These are phyloP conservation scores for Allolobophora icterica DNA, from an alignment of 2,888 invertebrate species.

Conservation along the genomic window DNA sequence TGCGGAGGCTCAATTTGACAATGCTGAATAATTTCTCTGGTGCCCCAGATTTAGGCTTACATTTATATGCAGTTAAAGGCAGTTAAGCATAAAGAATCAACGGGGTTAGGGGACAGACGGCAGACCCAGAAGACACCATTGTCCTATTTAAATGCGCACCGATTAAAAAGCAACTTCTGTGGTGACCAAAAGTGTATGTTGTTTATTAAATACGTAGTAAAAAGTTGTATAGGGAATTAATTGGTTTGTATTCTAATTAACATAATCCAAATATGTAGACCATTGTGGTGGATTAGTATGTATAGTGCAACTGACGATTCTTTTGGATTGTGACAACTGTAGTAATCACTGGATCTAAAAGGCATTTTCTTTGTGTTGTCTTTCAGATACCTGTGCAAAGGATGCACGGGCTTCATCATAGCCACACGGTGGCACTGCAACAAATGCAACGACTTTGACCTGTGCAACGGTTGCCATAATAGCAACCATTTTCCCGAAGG, in stretches of 20 bases:
- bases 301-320: not conserved
- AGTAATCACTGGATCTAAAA: not conserved
- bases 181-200: too few species aligned
- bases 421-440: slow-evolving; percentile 22
- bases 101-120: too few species aligned
- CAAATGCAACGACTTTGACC: not conserved
- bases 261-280: not conserved
- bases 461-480: slow-evolving; percentile 19
- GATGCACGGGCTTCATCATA: not conserved
- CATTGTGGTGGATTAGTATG: not conserved
- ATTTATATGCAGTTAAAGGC: too few species aligned
- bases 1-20: too few species aligned
- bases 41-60: too few species aligned
- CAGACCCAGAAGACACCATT: too few species aligned
- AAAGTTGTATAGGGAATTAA: too few species aligned
- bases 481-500: not conserved
- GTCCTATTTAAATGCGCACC: too few species aligned
- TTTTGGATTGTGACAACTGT: not conserved
- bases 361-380: not conserved
- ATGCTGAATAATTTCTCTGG: too few species aligned
- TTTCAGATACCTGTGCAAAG: not conserved
- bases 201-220: too few species aligned
- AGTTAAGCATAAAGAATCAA: too few species aligned
- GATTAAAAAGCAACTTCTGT: too few species aligned
- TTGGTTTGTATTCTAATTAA: not conserved